phyloP scores from a whole-genome alignment of 2,797 vertebrate genomes.

The Petrocephalus sullivani region DNA sequence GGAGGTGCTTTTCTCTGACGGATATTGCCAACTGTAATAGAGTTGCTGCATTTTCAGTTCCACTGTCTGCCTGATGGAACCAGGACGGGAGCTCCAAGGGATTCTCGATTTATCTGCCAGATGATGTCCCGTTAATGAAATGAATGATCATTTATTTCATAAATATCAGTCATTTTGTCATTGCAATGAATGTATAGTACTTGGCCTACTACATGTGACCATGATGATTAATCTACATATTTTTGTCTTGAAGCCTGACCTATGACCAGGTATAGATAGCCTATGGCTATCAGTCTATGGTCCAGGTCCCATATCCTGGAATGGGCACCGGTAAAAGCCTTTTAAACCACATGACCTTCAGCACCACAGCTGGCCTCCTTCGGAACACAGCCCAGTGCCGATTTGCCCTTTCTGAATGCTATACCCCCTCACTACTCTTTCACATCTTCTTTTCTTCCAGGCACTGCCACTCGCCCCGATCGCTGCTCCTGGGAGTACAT shows the following conservation, averaged over 20 bases:
- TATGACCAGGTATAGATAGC: background rate
- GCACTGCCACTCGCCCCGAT: background rate
- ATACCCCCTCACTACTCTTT: background rate
- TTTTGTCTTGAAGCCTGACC: background rate
- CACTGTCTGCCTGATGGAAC: background rate
- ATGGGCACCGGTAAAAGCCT: background rate
- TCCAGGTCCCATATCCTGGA: background rate
- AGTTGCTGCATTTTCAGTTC: constrained; percentile 10
- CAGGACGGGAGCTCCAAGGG: background rate
- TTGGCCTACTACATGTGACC: background rate
- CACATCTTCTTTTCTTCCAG: background rate
- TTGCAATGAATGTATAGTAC: background rate
- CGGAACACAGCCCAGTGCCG: background rate
- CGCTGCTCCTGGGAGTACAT: background rate
- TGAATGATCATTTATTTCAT: background rate
- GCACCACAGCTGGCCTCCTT: background rate
- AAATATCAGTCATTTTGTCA: background rate
- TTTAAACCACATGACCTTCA: background rate
- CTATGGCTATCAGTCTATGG: background rate
- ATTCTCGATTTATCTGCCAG: background rate
- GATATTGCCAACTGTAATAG: constrained; percentile 15
- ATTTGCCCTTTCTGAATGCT: background rate
- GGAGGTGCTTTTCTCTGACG: background rate
- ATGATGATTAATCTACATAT: background rate
- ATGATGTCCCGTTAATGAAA: background rate